phyloP scores from a whole-genome alignment of 2,113 vertebrate species.

The Tapirus terrestris region DNA sequence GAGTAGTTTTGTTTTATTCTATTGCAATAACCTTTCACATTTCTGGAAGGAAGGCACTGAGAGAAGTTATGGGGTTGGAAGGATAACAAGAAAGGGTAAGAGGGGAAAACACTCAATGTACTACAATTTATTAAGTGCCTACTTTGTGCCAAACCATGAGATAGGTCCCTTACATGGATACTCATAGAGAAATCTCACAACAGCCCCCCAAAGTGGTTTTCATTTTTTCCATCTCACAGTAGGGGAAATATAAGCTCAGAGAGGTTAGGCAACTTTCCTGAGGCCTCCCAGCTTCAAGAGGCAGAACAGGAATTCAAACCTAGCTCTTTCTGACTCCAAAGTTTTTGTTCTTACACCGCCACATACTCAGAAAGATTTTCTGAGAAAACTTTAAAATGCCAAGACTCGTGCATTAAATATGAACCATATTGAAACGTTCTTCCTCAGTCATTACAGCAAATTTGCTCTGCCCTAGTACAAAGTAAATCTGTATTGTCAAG shows the following conservation, averaged over 20 bases:
- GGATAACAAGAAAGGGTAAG: background rate
- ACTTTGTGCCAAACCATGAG: background rate
- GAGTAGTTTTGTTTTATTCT: background rate
- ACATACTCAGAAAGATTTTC: background rate
- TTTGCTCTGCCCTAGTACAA: background rate
- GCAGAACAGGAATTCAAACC: background rate
- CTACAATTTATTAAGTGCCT: background rate
- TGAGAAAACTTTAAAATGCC: background rate
- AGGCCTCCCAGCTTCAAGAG: background rate
- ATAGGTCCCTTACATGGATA: background rate
- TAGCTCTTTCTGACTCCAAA: background rate
- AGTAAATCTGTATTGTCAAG: background rate
- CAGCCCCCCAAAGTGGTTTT: background rate
- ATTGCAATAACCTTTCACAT: background rate
- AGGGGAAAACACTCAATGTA: background rate
- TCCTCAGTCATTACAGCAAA: conserved; percentile 26
- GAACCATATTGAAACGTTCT: conserved; percentile 14
- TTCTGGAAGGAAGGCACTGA: background rate
- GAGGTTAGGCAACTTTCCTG: background rate
- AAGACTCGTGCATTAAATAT: conserved; percentile 38
- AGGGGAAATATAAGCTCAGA: background rate
- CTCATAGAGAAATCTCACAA: background rate
- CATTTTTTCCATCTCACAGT: background rate
- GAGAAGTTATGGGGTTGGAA: background rate
- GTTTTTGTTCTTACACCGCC: background rate